A percentile compares a stretch with the other conserved stretches of the same genome.
These are phyloP conservation scores for Cyphomyrmex costatus DNA, from an alignment of 1,140 invertebrate genomes.

Conservation along the genomic window DNA sequence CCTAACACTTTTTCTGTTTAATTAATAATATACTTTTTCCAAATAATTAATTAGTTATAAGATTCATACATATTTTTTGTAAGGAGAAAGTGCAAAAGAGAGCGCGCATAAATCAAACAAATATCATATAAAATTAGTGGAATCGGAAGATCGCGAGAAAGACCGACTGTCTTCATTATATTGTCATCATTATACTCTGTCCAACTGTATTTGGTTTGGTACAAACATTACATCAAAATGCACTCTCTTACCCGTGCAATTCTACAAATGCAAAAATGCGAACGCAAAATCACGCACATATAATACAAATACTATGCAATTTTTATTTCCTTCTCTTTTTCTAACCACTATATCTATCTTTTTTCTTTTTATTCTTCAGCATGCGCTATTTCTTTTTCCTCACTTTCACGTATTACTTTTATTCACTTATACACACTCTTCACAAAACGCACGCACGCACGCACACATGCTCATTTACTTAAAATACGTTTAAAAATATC, in stretches of 20 bases:
- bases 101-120: constrained; percentile 45
- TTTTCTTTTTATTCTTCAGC: constrained; percentile 30
- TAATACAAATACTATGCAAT: constrained; percentile 28
- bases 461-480: neutral
- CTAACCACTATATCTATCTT: constrained; percentile 21
- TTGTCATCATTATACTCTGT: constrained; percentile 71
- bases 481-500: no score
- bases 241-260: constrained; percentile 67
- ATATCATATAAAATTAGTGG: constrained; percentile 36
- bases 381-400: constrained; percentile 1
- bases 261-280: constrained; percentile 66
- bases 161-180: constrained; percentile 35
- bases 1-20: constrained; percentile 17
- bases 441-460: neutral
- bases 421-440: constrained; percentile 22
- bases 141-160: constrained; percentile 46
- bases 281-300: constrained; percentile 60
- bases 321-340: constrained; percentile 1
- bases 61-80: constrained; percentile 26
- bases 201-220: constrained; percentile 76
- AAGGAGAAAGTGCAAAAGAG: constrained; percentile 49
- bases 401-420: constrained; percentile 1
- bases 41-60: constrained; percentile 8
- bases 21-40: neutral
- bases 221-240: constrained; percentile 74